A percentile compares a stretch with the other conserved stretches of the same genome.
Evolutionary conservation across 2,113 vertebrate species (phyloP).

Genomic region (Pogona vitticeps): DNA sequence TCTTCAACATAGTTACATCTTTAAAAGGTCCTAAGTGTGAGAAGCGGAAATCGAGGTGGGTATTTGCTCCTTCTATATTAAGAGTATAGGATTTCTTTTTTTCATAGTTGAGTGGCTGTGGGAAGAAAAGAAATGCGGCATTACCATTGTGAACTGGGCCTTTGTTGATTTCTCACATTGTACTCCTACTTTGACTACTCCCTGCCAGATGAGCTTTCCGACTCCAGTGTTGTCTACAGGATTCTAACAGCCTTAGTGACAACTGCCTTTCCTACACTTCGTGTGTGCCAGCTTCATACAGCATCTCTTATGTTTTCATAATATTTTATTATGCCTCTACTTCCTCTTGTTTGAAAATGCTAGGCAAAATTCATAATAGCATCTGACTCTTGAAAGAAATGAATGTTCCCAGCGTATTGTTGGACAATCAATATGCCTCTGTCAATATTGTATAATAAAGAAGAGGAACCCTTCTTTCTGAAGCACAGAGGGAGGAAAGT

Average conservation of each 20-base stretch:
- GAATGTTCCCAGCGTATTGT: background rate
- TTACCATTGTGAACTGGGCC: background rate
- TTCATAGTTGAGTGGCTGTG: conserved; percentile 94
- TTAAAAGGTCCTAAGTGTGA: conserved; percentile 94
- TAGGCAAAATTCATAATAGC: background rate
- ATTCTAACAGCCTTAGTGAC: background rate
- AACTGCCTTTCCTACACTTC: background rate
- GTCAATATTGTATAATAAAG: no score
- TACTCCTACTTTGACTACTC: background rate
- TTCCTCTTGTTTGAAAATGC: background rate
- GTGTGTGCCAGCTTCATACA: background rate
- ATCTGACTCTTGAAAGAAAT: background rate
- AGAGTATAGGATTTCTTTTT: conserved; percentile 94
- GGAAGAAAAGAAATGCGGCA: conserved; percentile 52
- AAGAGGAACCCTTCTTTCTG: background rate
- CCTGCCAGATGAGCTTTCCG: background rate
- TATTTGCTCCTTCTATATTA: conserved; percentile 94
- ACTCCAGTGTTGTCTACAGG: background rate
- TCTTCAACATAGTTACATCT: conserved; percentile 89
- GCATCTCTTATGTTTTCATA: background rate
- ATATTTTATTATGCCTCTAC: background rate
- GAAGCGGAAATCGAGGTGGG: conserved; percentile 91
- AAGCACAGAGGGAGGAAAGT: background rate
- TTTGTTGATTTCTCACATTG: conserved; percentile 6
- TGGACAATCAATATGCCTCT: background rate